phyloP scores from a whole-genome alignment of 2,113 vertebrate species.

The Falco punctatus region DNA sequence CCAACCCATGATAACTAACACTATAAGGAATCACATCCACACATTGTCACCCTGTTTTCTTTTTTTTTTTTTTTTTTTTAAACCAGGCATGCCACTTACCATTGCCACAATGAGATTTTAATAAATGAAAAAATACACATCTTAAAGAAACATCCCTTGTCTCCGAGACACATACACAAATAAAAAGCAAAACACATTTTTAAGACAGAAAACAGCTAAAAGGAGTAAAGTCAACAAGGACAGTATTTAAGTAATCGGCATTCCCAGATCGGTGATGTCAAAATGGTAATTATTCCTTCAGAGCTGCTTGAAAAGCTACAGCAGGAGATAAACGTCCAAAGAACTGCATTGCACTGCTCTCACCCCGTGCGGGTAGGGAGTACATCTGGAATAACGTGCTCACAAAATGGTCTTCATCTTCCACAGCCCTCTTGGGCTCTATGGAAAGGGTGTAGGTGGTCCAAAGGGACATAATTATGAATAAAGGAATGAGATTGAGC shows the following conservation, averaged over 20 bases:
- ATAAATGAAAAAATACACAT: neutral
- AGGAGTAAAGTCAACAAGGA: neutral
- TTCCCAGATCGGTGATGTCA: slow-evolving; percentile 12
- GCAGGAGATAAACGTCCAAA: neutral
- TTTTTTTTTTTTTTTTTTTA: neutral
- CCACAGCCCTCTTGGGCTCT: neutral
- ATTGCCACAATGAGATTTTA: neutral
- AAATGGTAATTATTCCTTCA: slow-evolving; percentile 37
- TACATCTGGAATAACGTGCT: neutral
- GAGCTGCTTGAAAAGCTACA: slow-evolving; percentile 9
- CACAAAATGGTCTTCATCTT: neutral
- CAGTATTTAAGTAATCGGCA: neutral
- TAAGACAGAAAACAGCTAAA: neutral
- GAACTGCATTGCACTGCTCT: neutral
- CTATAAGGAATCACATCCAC: neutral
- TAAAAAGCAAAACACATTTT: neutral
- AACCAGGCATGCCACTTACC: neutral
- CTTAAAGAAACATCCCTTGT: neutral
- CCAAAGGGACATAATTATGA: neutral
- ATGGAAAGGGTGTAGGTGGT: slow-evolving; percentile 18
- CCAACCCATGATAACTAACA: neutral
- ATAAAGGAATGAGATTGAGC: slow-evolving; percentile 5
- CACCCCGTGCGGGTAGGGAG: neutral
- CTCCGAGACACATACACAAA: neutral
- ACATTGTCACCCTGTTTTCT: neutral